Conservation (phyloP, 2,888 invertebrate species). For the Cheilosia vulpina region DNA sequence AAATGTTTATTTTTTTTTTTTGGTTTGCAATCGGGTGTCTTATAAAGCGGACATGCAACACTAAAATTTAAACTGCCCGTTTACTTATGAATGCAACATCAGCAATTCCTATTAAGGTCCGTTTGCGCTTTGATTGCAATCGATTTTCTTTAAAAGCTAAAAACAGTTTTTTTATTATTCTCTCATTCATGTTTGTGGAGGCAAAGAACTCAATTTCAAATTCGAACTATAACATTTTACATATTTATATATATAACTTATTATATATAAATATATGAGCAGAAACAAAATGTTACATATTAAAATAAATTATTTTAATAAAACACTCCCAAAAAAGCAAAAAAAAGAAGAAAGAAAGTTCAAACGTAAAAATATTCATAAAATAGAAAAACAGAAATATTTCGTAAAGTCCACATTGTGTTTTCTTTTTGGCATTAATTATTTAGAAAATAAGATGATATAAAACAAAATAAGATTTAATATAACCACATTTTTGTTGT, state of each 20-base stretch:
- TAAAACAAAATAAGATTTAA: slow-evolving; percentile 69
- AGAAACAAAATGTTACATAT: slow-evolving; percentile 35
- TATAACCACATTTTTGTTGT: slow-evolving; percentile 71
- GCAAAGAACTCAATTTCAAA: slow-evolving; percentile 48
- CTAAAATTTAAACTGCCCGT: slow-evolving; percentile 32
- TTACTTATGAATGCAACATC: not conserved
- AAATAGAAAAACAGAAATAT: slow-evolving; percentile 44
- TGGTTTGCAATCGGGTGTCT: slow-evolving; percentile 51
- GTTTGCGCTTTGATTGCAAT: slow-evolving; percentile 53
- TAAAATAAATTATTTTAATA: slow-evolving; percentile 23
- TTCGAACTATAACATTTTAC: slow-evolving; percentile 41
- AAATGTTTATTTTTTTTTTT: slow-evolving; percentile 39
- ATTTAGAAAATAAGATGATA: slow-evolving; percentile 75
- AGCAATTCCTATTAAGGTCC: not conserved
- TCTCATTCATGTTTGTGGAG: slow-evolving; percentile 62
- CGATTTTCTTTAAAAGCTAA: slow-evolving; percentile 17
- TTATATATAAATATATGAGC: slow-evolving; percentile 36
- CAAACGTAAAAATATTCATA: slow-evolving; percentile 34
- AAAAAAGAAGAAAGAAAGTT: slow-evolving; percentile 34
- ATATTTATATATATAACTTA: slow-evolving; percentile 35
- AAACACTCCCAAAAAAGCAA: slow-evolving; percentile 53
- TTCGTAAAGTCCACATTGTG: slow-evolving; percentile 63
- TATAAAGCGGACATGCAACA: slow-evolving; percentile 33
- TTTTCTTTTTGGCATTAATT: slow-evolving; percentile 65
- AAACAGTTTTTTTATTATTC: slow-evolving; percentile 45